Evolutionary conservation across 2,888 invertebrate species (phyloP).

Genomic region (Epinotia demarniana): DNA sequence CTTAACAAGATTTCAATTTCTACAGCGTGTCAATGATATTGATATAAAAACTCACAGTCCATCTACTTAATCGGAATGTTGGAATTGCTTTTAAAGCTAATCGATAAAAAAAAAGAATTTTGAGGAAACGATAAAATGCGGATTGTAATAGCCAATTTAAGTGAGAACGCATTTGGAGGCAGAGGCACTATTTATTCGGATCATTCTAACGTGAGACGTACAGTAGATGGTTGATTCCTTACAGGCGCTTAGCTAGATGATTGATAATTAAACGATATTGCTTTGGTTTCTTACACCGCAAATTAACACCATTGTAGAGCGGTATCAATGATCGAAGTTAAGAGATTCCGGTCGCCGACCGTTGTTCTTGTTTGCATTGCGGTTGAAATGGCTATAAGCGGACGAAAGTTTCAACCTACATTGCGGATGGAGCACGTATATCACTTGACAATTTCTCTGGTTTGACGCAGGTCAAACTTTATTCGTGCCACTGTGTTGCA

Average conservation of each 20-base stretch:
- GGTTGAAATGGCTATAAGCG: conserved; percentile 70
- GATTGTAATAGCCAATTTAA: conserved; percentile 11
- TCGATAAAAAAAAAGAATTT: conserved; percentile 9
- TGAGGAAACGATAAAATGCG: conserved; percentile 18
- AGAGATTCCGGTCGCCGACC: conserved; percentile 65
- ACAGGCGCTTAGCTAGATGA: conserved; percentile 62
- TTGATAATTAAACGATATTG: conserved; percentile 62
- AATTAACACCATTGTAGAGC: conserved; percentile 61
- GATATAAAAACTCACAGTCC: conserved; percentile 5
- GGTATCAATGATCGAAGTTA: conserved; percentile 62
- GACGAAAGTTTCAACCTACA: conserved; percentile 81
- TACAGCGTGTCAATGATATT: not conserved
- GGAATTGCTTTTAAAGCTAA: conserved; percentile 24
- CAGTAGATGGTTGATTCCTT: conserved; percentile 66
- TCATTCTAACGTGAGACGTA: conserved; percentile 73
- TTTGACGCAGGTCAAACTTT: conserved; percentile 68
- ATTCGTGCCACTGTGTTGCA: conserved; percentile 75
- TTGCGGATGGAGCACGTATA: conserved; percentile 69
- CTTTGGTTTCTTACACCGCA: conserved; percentile 56
- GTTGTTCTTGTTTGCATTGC: conserved; percentile 75
- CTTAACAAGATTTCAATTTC: conserved; percentile 16
- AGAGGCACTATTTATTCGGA: conserved; percentile 68
- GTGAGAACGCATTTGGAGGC: conserved; percentile 50
- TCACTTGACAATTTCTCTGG: conserved; percentile 75
- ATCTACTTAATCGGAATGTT: conserved; percentile 23